These are phyloP conservation scores for Battus philenor DNA, from an alignment of 1,140 invertebrate genomes.

Conservation along the genomic window DNA sequence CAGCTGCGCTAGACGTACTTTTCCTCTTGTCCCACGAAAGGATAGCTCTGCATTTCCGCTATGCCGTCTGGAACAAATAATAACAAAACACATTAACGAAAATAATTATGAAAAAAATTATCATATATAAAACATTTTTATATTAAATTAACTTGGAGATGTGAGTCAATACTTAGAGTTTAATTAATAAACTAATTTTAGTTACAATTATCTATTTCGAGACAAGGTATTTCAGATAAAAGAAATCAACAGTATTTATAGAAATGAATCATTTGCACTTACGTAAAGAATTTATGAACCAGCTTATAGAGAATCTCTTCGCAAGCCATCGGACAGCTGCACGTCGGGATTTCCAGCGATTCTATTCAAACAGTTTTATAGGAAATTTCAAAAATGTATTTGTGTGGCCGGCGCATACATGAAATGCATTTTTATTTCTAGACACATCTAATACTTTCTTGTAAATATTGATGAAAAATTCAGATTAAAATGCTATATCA, in stretches of 20 bases:
- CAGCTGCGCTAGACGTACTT: slow-evolving; percentile 34
- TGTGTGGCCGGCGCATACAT: neutral
- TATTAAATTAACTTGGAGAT: no score
- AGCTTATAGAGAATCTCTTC: slow-evolving; percentile 44
- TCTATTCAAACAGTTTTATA: slow-evolving; percentile 25
- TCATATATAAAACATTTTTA: no score
- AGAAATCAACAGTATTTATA: no score
- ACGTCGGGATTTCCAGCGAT: slow-evolving; percentile 27
- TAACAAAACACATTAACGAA: no score
- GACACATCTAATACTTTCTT: neutral
- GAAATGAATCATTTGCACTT: slow-evolving; percentile 26
- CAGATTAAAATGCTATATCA: no score
- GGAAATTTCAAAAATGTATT: neutral
- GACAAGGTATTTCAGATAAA: no score
- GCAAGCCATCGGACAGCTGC: slow-evolving; percentile 49
- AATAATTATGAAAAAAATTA: no score
- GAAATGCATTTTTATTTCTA: no score
- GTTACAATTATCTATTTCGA: no score
- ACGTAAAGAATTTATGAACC: slow-evolving; percentile 37
- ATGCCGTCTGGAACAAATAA: slow-evolving; percentile 32
- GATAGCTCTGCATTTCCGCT: slow-evolving; percentile 22
- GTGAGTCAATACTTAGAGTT: no score
- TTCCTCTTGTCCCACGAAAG: slow-evolving; percentile 27
- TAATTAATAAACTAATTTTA: no score
- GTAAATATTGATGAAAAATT: neutral